Evolutionary conservation across 2,888 invertebrate species (phyloP).

Genomic region (Vanessa cardui): DNA sequence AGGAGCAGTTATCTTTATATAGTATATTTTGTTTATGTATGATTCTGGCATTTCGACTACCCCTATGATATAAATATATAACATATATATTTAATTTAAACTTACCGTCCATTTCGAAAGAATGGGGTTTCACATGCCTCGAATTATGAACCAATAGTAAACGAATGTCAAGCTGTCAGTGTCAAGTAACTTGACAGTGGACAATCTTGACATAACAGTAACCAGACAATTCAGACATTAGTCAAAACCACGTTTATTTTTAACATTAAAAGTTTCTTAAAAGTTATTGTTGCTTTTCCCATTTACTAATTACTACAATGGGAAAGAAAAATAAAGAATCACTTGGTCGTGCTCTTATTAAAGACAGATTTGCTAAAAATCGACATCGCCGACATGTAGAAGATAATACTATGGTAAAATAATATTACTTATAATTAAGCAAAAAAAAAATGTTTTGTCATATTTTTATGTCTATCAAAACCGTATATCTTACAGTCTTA

Average conservation of each 20-base stretch:
- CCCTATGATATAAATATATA: no score
- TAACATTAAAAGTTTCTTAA: neutral
- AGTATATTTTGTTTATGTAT: no score
- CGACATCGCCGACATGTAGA: constrained; percentile 85
- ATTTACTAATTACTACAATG: constrained; percentile 75
- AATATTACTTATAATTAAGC: constrained; percentile 14
- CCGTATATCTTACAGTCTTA: no score
- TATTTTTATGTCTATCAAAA: no score
- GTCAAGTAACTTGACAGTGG: neutral
- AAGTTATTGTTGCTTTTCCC: neutral
- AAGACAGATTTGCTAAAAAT: constrained; percentile 87
- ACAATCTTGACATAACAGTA: constrained; percentile 9
- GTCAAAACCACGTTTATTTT: constrained; percentile 24
- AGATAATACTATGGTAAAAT: constrained; percentile 87
- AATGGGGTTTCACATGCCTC: no score
- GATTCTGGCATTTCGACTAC: no score
- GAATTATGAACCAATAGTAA: no score
- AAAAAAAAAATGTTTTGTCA: neutral
- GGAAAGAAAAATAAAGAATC: constrained; percentile 87
- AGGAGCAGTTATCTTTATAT: no score
- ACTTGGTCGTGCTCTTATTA: constrained; percentile 88
- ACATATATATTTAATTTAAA: no score
- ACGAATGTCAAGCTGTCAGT: neutral
- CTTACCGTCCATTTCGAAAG: no score
- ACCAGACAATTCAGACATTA: neutral